A percentile compares a stretch with the other conserved stretches of the same genome.
phyloP scores from a whole-genome alignment of 2,797 vertebrate genomes.

The Platalea minor region DNA sequence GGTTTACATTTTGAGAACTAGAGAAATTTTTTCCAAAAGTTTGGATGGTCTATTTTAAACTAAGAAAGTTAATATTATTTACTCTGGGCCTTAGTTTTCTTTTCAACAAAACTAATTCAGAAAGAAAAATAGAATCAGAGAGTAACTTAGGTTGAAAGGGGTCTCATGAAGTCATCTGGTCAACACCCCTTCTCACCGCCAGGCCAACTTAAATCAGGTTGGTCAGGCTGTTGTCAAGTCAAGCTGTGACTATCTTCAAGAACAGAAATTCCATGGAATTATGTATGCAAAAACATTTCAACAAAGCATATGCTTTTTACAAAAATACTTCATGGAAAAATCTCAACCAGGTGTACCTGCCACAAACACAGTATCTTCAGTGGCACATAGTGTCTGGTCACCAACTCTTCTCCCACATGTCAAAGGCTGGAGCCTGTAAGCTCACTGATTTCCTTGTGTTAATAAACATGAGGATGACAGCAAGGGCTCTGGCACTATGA shows the following conservation, averaged over 20 bases:
- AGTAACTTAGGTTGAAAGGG: background rate
- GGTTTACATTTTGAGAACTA: background rate
- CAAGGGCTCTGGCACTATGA: background rate
- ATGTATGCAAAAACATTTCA: background rate
- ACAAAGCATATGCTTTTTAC: background rate
- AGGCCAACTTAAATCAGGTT: background rate
- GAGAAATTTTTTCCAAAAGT: background rate
- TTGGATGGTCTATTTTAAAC: background rate
- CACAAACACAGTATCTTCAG: background rate
- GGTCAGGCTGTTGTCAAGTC: background rate
- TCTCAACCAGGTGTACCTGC: background rate
- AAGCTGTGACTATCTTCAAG: background rate
- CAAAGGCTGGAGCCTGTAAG: background rate
- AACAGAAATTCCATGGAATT: background rate
- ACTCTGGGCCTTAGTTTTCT: background rate
- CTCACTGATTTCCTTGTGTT: background rate
- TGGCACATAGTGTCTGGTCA: background rate
- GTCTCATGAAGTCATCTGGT: background rate
- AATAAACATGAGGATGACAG: background rate
- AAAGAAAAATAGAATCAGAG: background rate
- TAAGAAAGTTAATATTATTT: background rate
- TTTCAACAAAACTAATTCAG: background rate
- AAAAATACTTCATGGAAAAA: background rate
- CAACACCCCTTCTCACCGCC: background rate
- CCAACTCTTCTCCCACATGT: background rate